Conservation (phyloP, 2,888 invertebrate species). For the Ecliptopera silaceata region DNA sequence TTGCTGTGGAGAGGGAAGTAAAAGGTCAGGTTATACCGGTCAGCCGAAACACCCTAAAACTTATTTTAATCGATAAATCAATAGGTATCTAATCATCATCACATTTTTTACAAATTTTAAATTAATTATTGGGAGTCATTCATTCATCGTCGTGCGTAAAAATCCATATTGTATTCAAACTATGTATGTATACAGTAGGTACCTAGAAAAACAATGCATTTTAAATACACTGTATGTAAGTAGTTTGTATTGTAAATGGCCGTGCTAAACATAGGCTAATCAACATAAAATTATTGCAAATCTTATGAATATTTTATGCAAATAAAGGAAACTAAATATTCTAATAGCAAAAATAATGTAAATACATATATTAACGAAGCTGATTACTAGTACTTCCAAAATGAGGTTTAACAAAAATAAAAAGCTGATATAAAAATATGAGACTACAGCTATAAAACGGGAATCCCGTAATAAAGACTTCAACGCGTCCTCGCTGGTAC, state of each 20-base stretch:
- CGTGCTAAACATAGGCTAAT: conserved; percentile 10
- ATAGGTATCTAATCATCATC: too few species aligned
- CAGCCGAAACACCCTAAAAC: not conserved
- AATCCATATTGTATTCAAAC: too few species aligned
- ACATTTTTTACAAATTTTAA: too few species aligned
- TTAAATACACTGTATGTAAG: not conserved
- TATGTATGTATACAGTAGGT: not conserved
- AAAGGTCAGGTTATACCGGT: conserved; percentile 14
- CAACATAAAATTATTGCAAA: conserved; percentile 8
- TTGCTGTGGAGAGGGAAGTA: conserved; percentile 8
- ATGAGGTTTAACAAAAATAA: too few species aligned
- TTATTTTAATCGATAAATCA: too few species aligned
- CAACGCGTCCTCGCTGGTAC: conserved; percentile 15
- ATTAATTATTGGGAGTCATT: too few species aligned
- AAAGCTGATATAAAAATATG: too few species aligned
- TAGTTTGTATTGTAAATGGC: conserved; percentile 10
- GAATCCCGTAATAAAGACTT: conserved; percentile 5
- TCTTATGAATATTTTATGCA: conserved; percentile 3
- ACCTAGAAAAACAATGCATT: conserved; percentile 5
- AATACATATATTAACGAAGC: too few species aligned
- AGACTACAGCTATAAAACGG: not conserved
- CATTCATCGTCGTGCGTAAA: too few species aligned
- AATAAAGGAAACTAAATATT: not conserved
- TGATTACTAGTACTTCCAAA: too few species aligned
- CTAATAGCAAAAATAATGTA: not conserved